Evolutionary conservation across 2,797 vertebrate species (phyloP), one percentile per base, ranked within the genome.

Genomic region (Epinephelus awoara): DNA sequence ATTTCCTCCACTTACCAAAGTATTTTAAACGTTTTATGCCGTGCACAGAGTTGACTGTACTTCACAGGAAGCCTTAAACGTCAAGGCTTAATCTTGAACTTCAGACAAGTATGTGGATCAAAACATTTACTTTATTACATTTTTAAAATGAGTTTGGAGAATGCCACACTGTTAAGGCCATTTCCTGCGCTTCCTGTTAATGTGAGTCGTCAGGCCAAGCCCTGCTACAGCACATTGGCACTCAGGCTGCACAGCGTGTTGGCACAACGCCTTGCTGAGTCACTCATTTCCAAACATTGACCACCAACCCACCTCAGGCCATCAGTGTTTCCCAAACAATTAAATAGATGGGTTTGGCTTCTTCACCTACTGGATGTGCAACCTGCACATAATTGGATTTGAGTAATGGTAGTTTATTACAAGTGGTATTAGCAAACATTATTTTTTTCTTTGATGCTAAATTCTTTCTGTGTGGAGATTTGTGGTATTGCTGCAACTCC

Each of bases 161-260:
- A 34, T 34, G 34, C 34, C 34, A 34, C 34, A 34, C 38, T 15
- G 49, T 55, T 17, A 58, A 3, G 66, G 64, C 34, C n/a, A 59
- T 80, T 85, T 88, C 77, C 77, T 61, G 67, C 34, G 65, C 59
- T 87, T 88, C 79, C 88, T 83, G 79, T 76, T 54, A 56, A 47
- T 25, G 50, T 19, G 57, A 76, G 46, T 70, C 50, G 12, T 63
- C 6, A 3, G 72, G 68, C 67, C 75, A 12, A 80, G 57, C 78
- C 77, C 73, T 46, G 27, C 5, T 64, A 50, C 56, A 51, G 77
- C 83, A 62, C 64, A 56, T 10, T 66, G 69, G 73, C 29, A 51
- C 57, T 55, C 40, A 7, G 65, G 55, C 72, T 54, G 42, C 23
- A 1, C 18, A 23, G 3, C 17, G 2, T 38, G 67, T 77, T 89